A percentile compares a stretch with the other conserved stretches of the same genome.
Evolutionary conservation across 2,797 vertebrate genomes (phyloP).

Genomic region (Denticeps clupeoides): DNA sequence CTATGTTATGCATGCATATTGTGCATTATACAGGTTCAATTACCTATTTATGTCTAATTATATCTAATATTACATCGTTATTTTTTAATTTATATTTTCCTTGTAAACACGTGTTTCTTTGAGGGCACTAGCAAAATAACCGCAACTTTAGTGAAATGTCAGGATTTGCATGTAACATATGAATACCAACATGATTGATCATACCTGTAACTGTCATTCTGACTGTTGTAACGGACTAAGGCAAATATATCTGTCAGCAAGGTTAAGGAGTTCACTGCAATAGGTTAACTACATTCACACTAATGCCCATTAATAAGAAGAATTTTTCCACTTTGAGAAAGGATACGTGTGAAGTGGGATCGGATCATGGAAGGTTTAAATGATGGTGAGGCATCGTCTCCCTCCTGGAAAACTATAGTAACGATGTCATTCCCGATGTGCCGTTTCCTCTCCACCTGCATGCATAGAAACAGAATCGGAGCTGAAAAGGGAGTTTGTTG

Average conservation of each 20-base stretch:
- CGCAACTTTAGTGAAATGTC: no score
- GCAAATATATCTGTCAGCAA: constrained; percentile 88
- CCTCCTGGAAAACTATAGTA: constrained; percentile 96
- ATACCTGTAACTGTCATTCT: constrained; percentile 94
- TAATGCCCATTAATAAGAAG: no score
- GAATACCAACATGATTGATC: constrained; percentile 23
- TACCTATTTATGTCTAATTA: no score
- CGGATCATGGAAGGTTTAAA: constrained; percentile 99
- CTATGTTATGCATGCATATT: no score
- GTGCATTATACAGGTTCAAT: no score
- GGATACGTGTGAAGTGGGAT: constrained; percentile 99
- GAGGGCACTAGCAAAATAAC: no score
- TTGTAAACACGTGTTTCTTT: no score
- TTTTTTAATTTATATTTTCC: no score
- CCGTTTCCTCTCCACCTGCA: constrained; percentile 92
- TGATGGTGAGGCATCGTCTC: constrained; percentile 81
- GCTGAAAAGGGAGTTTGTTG: neutral
- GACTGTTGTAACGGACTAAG: constrained; percentile 92
- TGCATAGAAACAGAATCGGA: neutral
- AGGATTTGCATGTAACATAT: neutral
- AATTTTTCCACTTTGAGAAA: constrained; percentile 20
- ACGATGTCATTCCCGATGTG: constrained; percentile 98
- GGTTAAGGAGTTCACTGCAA: constrained; percentile 41
- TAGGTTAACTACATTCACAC: no score
- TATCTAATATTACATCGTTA: no score